Evolutionary conservation across 1,140 invertebrate genomes (phyloP), one percentile per base, ranked within the genome.

Genomic region (Belonocnema kinseyi): DNA sequence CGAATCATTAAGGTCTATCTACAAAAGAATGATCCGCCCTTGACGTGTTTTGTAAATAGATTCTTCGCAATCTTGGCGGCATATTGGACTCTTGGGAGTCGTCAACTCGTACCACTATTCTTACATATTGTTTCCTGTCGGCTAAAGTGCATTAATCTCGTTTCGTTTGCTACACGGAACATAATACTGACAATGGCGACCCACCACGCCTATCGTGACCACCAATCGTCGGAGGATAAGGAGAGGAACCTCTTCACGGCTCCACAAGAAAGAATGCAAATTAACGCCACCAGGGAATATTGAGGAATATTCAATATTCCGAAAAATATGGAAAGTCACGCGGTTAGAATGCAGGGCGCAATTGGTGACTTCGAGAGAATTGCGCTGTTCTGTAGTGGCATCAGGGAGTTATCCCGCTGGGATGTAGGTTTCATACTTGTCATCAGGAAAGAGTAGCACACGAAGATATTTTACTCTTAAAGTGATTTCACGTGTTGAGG

Each of bases 131-230:
- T 79, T 82, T 76, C 76, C 76, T 53, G 77, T 52, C 58, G 26
- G 70, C 77, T 72, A 72, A 79, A 79, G 77, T 76, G 72, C 81
- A 79, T 82, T 80, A 82, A 82, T 82, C 77, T 78, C 77, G 72
- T 71, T 70, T 80, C 75, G 74, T 77, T 77, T 73, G 58, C 51
- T 51, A 50, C 76, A 58, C 12, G 52, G 54, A 73, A 72, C 50
- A 80, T 75, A 79, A 77, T 70, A n/a, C 21, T 54, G 8, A 72
- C 40, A 76, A 75, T 46, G 61, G 50, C 17, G 70, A 72, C 66
- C 54, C 13, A 54, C 78, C 76, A 76, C 76, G 78, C 81, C 78
- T 46, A 79, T 70, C 13, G 53, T 21, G 26, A 61, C 19, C 17
- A 75, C 58, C 56, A 70, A 66, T 75, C 74, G 61, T 16, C 56